phyloP scores from a whole-genome alignment of 92 coral and sea anemone genomes.

The Pocillopora grandis region DNA sequence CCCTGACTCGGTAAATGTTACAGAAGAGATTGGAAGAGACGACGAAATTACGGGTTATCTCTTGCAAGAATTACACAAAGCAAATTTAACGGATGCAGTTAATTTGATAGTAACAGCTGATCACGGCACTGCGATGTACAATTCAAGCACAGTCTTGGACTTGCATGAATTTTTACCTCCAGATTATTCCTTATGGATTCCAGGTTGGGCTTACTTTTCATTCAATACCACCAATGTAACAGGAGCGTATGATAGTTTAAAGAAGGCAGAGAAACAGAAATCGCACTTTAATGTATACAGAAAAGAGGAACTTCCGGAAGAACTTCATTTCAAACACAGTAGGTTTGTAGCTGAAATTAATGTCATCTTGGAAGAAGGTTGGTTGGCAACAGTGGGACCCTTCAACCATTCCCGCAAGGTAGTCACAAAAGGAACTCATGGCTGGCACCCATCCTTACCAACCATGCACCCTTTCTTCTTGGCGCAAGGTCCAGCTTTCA shows the following conservation, averaged over 20 bases:
- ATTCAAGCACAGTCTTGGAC: slow-evolving; percentile 45
- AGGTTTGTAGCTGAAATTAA: slow-evolving; percentile 11
- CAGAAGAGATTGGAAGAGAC: slow-evolving; percentile 41
- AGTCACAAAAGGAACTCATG: slow-evolving; percentile 57
- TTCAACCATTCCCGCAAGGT: background rate
- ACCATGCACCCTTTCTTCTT: slow-evolving; percentile 69
- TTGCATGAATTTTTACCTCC: slow-evolving; percentile 56
- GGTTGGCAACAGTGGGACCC: slow-evolving; percentile 23
- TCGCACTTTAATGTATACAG: slow-evolving; percentile 46
- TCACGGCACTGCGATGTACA: slow-evolving; percentile 75
- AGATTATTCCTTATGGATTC: slow-evolving; percentile 24
- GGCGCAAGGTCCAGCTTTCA: slow-evolving; percentile 83
- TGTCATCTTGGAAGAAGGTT: slow-evolving; percentile 52
- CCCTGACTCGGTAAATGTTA: slow-evolving; percentile 52
- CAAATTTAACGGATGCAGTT: slow-evolving; percentile 38
- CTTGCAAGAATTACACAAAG: slow-evolving; percentile 37
- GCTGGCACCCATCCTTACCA: slow-evolving; percentile 44
- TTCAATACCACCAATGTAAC: slow-evolving; percentile 39
- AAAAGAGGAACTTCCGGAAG: slow-evolving; percentile 64
- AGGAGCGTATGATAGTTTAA: slow-evolving; percentile 40
- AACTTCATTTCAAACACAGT: slow-evolving; percentile 39
- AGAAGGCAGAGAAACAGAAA: slow-evolving; percentile 33
- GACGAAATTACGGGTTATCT: slow-evolving; percentile 55
- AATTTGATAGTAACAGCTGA: slow-evolving; percentile 83
- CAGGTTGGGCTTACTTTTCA: slow-evolving; percentile 16